A percentile compares a stretch with the other conserved stretches of the same genome.
These are phyloP conservation scores for Trinorchestia longiramus DNA, from an alignment of 1,140 invertebrate species.

Conservation along the genomic window DNA sequence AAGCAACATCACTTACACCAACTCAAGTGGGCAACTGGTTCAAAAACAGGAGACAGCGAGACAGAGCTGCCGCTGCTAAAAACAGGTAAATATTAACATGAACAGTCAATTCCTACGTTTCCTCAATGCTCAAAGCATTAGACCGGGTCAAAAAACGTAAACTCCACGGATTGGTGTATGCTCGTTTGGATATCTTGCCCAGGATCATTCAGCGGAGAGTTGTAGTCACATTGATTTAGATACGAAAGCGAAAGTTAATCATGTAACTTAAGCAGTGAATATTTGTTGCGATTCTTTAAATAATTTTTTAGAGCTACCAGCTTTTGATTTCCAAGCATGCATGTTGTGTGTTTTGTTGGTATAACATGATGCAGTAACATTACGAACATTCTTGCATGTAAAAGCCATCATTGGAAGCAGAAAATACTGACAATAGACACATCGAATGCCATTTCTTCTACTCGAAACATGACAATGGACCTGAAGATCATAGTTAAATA, in stretches of 20 bases:
- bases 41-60: slow-evolving; percentile 97
- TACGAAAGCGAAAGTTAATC: not conserved
- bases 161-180: not conserved
- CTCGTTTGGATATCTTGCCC: not conserved
- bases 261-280: no score
- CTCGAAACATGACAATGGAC: no score
- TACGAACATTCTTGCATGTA: no score
- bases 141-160: not conserved
- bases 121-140: not conserved
- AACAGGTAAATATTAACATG: slow-evolving; percentile 66
- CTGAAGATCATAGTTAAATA: no score
- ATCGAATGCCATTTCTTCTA: no score
- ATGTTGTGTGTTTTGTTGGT: no score
- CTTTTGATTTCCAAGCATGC: no score
- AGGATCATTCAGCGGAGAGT: not conserved
- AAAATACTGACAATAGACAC: no score
- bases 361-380: no score
- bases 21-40: slow-evolving; percentile 99
- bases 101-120: not conserved
- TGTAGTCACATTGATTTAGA: not conserved
- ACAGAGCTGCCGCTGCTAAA: slow-evolving; percentile 98
- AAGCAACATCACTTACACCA: slow-evolving; percentile 96
- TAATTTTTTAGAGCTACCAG: no score
- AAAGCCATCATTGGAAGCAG: no score
- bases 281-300: no score